Evolutionary conservation across 1,140 invertebrate genomes (phyloP).

Genomic region (Tetraneura akinire): DNA sequence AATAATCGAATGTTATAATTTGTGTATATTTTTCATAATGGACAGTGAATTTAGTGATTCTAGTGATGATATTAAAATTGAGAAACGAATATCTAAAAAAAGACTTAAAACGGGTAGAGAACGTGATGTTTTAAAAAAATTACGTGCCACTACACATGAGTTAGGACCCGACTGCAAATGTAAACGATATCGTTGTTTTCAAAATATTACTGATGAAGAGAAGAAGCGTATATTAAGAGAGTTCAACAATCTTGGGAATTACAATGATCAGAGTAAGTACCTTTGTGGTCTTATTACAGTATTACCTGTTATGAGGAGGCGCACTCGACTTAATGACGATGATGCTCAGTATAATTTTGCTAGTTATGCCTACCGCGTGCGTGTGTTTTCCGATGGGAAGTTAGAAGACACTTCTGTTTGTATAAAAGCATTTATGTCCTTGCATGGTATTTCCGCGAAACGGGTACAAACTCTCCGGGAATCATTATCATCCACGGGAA

Average conservation of each 20-base stretch:
- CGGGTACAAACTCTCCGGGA: neutral
- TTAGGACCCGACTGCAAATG: conserved; percentile 38
- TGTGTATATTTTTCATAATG: neutral
- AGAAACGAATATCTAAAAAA: neutral
- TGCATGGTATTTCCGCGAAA: neutral
- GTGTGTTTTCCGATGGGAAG: neutral
- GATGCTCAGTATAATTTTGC: neutral
- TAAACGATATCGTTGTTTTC: conserved; percentile 51
- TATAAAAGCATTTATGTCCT: conserved; percentile 7
- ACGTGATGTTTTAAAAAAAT: conserved; percentile 18
- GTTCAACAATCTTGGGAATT: neutral
- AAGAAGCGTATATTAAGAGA: neutral
- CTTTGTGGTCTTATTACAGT: conserved; percentile 8
- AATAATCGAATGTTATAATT: no score
- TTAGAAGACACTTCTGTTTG: neutral
- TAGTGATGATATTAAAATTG: neutral
- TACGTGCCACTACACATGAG: neutral
- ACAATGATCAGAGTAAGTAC: conserved; percentile 4
- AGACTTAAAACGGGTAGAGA: neutral
- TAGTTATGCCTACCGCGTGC: conserved; percentile 1
- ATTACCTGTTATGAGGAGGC: neutral
- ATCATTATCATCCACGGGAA: conserved; percentile 5
- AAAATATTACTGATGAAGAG: conserved; percentile 36
- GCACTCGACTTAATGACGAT: neutral
- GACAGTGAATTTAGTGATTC: neutral